Evolutionary conservation across 2,888 invertebrate species (phyloP), one percentile per base, ranked within the genome.

Genomic region (Achlya flavicornis): DNA sequence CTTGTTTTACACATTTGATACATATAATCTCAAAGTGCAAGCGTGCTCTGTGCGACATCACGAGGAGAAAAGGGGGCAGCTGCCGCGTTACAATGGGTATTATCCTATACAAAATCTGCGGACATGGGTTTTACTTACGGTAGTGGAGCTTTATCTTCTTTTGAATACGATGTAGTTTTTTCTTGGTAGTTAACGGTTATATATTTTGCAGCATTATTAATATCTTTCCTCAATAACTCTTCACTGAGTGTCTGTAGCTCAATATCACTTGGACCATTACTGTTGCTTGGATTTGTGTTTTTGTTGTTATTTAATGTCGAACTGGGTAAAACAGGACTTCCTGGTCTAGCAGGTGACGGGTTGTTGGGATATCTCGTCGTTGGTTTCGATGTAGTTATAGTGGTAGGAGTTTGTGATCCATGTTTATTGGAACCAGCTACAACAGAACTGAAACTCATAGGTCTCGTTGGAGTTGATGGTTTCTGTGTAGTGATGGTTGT

Each of bases 171-270:
- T 2, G 95, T 95, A 0, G 97, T 97, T 84, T 95, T 95, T 69
- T 96, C 96, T 90, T 98, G 97, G 67, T 95, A 94, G 84, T 97
- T 96, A 2, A 97, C 80, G 0, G 94, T 95, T n/a, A 97, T 92
- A 72, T 95, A 94, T 79, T 90, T 95, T 7, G 96, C 95, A 57
- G 96, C 96, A 84, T 97, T 97, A 84, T 97, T 97, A 0, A 87
- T 89, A 81, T 97, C 97, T 81, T 96, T 96, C 64, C 94, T 94
- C 65, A 96, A 94, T 26, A 97, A 88, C 63, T 95, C 95, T 88
- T 97, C 97, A 16, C 97, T 95, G 62, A 97, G 89, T 58, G 95
- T 94, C 77, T 95, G 94, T 58, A 97, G 84, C 85, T 97, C 96
- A 71, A 92, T 91, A 76, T 97, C 96, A 63, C 94, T 95, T 0